Base-by-base conservation (phyloP, 2,797 vertebrate genomes). In the Podarcis lilfordi region DNA sequence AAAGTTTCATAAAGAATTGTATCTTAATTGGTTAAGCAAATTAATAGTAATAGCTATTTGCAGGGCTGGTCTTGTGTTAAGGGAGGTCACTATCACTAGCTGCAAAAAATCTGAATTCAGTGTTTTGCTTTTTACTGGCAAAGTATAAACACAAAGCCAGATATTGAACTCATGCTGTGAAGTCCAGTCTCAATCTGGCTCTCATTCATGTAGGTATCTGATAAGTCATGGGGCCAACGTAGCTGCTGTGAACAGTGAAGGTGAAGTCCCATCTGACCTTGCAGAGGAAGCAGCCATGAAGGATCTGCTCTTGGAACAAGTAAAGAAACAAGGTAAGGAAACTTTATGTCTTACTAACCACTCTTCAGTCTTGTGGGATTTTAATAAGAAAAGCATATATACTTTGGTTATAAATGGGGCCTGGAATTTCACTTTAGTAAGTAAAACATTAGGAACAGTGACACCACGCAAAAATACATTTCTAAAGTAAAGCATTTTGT, bases 281-380 rank as follows among this genome's bases (percentile, higher is more conserved):
- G 97, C 97, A 0, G 97, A 97, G 91, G 97, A 97, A 82, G 96
- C 96, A 3, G 97, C 97, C 75, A 95, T 97, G 97, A 97, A 97
- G 93, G 97, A 97, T 86, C 95, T 97, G 88, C 97, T 97, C 11
- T 93, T 97, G 95, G 97, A 97, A 45, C 97, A 97, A 93, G 97
- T 97, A 3, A 96, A 96, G 94, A 97, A 97, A 86, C 97, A 97
- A 96, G 97, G 97, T 97, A 93, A 93, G 8, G 35, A 2, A 8
- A 40, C 1, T 2, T 1, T 0, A 4, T 71, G 7, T 0, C 45
- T 78, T 5, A 0, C 3, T 45, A 32, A 29, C 4, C 17, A 74
- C 32, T 8, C 7, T 4, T 32, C 27, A 43, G 21, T 35, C n/a
- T 75, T 89, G 37, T 29, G 0, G 8, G 82, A 6, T 4, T 89